A percentile compares a stretch with the other conserved stretches of the same genome.
Evolutionary conservation across 30 jellyfish, hydroid and myxozoan species (phyloP).

Genomic region (Mastigias papua): DNA sequence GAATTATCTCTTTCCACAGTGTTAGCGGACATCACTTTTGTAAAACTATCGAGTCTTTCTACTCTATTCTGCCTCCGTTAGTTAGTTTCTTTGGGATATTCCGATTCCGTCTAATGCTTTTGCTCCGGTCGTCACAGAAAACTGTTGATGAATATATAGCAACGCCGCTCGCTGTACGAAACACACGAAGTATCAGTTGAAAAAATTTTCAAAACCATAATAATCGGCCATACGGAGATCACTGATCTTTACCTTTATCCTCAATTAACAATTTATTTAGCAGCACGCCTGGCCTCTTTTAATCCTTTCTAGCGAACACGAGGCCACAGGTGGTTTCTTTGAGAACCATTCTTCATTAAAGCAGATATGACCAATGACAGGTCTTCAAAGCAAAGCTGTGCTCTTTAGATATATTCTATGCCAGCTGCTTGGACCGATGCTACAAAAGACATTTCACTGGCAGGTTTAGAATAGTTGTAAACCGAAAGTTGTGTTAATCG

Average conservation of each 20-base stretch:
- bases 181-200: neutral
- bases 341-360: neutral
- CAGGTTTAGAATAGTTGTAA: neutral
- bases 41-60: neutral
- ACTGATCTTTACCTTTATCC: conserved; percentile 53
- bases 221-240: conserved; percentile 66
- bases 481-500: neutral
- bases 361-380: neutral
- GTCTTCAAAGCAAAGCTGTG: neutral
- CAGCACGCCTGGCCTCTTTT: conserved; percentile 66
- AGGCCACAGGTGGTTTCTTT: conserved; percentile 60
- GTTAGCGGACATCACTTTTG: neutral
- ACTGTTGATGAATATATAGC: neutral
- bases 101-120: no score
- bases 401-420: neutral
- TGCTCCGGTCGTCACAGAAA: neutral
- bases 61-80: no score
- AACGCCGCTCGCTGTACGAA: neutral
- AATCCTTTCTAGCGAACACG: conserved; percentile 38
- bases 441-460: neutral
- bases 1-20: conserved; percentile 17
- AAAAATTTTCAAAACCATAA: neutral
- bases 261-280: conserved; percentile 45
- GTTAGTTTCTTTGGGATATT: no score
- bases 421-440: neutral